Evolutionary conservation across 1,140 invertebrate genomes (phyloP).

Genomic region (Amphibalanus amphitrite): DNA sequence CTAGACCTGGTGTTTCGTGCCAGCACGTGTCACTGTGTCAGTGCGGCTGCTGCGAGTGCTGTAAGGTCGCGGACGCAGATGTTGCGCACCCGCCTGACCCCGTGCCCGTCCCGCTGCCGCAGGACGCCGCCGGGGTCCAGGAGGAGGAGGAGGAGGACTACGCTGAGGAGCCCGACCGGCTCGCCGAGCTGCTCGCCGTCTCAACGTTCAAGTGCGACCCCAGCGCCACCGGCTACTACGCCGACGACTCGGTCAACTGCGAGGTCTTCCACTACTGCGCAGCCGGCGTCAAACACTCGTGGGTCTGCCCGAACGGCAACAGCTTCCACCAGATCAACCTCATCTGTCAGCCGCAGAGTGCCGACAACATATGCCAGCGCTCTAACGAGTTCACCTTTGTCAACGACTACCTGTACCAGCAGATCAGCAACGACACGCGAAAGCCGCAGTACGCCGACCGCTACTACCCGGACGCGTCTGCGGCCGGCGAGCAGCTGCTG

Average conservation of each 20-base stretch:
- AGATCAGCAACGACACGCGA: constrained; percentile 55
- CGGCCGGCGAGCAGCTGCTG: constrained; percentile 11
- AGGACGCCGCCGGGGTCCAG: too few species aligned
- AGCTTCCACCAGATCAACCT: constrained; percentile 84
- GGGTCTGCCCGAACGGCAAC: constrained; percentile 82
- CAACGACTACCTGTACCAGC: constrained; percentile 80
- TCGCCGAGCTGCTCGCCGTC: constrained; percentile 55
- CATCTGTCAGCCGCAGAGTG: constrained; percentile 77
- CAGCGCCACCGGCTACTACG: constrained; percentile 76
- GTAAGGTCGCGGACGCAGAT: too few species aligned
- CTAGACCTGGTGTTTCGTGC: too few species aligned
- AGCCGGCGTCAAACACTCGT: constrained; percentile 72
- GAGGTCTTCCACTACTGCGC: constrained; percentile 90
- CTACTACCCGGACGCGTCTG: constrained; percentile 25
- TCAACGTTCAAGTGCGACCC: constrained; percentile 63
- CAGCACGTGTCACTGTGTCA: too few species aligned
- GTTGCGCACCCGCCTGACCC: too few species aligned
- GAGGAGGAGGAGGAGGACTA: constrained; percentile 58
- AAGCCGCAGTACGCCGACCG: constrained; percentile 77
- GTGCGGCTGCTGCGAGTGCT: too few species aligned
- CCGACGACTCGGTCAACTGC: constrained; percentile 69
- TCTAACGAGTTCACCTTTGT: constrained; percentile 80
- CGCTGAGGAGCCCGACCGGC: constrained; percentile 65
- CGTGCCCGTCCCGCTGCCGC: too few species aligned
- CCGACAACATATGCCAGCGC: constrained; percentile 74